A percentile compares a stretch with the other conserved stretches of the same genome.
phyloP scores from a whole-genome alignment of 37 sponge, comb jelly and placozoan species.

The Bolinopsis microptera region DNA sequence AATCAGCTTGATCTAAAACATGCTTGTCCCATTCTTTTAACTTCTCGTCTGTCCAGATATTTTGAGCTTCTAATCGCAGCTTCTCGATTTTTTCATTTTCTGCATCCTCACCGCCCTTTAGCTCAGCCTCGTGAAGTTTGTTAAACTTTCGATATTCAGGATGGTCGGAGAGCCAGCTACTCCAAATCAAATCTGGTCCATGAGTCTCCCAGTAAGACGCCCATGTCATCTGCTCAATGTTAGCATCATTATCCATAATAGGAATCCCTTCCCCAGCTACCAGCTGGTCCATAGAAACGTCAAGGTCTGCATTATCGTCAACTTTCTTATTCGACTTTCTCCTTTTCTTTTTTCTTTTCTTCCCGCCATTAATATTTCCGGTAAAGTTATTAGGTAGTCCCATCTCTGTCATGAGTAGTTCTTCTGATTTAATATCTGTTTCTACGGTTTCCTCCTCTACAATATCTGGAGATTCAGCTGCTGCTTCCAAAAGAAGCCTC shows the following conservation, averaged over 20 bases:
- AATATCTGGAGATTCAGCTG: neutral
- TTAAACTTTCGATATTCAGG: conserved; percentile 7
- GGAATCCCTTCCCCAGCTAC: conserved; percentile 35
- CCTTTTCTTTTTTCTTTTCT: neutral
- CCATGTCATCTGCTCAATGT: conserved; percentile 43
- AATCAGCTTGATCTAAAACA: conserved; percentile 33
- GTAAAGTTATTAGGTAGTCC: neutral
- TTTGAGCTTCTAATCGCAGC: conserved; percentile 72
- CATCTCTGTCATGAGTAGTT: conserved; percentile 7
- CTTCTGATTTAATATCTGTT: neutral
- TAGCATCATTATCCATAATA: neutral
- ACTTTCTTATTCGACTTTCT: neutral
- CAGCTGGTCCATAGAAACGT: neutral
- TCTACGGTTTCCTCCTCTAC: neutral
- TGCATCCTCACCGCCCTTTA: neutral
- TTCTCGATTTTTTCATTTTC: conserved; percentile 69
- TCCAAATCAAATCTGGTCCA: conserved; percentile 63
- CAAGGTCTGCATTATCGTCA: neutral
- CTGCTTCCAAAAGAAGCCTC: neutral
- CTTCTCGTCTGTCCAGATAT: conserved; percentile 74
- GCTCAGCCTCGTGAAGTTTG: conserved; percentile 57
- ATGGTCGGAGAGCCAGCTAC: neutral
- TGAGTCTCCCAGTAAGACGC: conserved; percentile 50
- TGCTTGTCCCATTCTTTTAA: conserved; percentile 60
- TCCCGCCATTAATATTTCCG: neutral